Percentiles rank a stretch among this genome's conserved stretches.
These are phyloP conservation scores for Halcyon chelicuti DNA, from an alignment of 2,797 vertebrate genomes.

Conservation along the genomic window DNA sequence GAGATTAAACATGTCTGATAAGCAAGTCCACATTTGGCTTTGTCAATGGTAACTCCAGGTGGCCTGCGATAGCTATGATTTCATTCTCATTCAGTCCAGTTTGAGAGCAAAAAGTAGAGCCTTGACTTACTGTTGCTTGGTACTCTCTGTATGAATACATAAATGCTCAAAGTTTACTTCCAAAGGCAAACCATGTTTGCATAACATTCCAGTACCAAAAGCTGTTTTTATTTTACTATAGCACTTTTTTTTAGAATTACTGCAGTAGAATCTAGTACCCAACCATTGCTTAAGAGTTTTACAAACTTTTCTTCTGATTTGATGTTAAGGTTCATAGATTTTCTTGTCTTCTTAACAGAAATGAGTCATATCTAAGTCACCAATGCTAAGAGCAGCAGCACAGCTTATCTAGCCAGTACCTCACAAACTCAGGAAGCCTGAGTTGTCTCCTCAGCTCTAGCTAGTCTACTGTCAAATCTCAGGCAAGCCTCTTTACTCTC, in stretches of 20 bases:
- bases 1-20: constrained; percentile 51
- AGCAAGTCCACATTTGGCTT: not conserved
- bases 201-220: not conserved
- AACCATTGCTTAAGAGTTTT: not conserved
- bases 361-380: not conserved
- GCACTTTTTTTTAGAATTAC: not conserved
- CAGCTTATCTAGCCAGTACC: not conserved
- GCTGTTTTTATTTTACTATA: not conserved
- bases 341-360: not conserved
- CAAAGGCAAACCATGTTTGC: not conserved
- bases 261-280: not conserved
- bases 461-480: not conserved
- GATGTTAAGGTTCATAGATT: not conserved
- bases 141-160: not conserved
- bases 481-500: not conserved
- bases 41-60: not conserved
- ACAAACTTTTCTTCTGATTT: not conserved
- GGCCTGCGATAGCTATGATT: not conserved
- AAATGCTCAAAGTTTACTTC: not conserved
- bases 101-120: not conserved
- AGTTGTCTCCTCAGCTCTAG: not conserved
- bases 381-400: not conserved
- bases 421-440: not conserved
- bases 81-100: not conserved
- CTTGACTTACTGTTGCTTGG: not conserved